Evolutionary conservation across 1,140 invertebrate species (phyloP).

Genomic region (Pseudomyrmex cubaensis): DNA sequence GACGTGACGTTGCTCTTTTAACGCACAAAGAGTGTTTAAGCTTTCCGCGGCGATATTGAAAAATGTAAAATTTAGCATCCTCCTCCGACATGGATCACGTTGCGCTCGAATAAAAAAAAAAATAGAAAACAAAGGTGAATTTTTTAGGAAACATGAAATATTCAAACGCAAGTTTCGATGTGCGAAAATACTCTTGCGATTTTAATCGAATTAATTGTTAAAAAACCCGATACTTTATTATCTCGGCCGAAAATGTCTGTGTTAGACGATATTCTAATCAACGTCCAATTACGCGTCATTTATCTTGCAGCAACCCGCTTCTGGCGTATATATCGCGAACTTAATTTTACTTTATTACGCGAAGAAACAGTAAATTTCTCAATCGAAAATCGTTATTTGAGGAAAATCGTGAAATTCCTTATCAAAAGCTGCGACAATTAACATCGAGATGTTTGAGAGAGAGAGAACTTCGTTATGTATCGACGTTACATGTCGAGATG

Average conservation of each 20-base stretch:
- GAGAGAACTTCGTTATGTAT: not conserved
- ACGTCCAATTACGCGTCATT: not conserved
- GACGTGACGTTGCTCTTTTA: constrained; percentile 33
- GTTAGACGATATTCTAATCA: not conserved
- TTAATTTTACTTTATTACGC: not conserved
- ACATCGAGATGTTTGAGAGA: not conserved
- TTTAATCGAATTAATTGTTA: constrained; percentile 20
- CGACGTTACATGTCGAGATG: too few relatives aligned
- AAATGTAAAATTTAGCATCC: constrained; percentile 62
- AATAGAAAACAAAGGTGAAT: not conserved
- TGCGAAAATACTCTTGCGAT: constrained; percentile 1
- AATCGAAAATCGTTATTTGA: too few relatives aligned
- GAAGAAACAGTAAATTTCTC: too few relatives aligned
- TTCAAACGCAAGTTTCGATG: constrained; percentile 31
- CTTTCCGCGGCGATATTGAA: constrained; percentile 49
- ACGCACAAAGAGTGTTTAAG: constrained; percentile 59
- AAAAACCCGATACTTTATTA: constrained; percentile 1
- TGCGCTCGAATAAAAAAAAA: not conserved
- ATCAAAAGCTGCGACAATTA: too few relatives aligned
- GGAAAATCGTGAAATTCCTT: too few relatives aligned
- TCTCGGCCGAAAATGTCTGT: not conserved
- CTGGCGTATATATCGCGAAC: too few relatives aligned
- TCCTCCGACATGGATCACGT: not conserved
- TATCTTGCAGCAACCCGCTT: not conserved
- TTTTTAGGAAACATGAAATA: constrained; percentile 21